Base-by-base conservation (phyloP, 2,113 vertebrate genomes). In the Ptilorrhoa leucosticta region DNA sequence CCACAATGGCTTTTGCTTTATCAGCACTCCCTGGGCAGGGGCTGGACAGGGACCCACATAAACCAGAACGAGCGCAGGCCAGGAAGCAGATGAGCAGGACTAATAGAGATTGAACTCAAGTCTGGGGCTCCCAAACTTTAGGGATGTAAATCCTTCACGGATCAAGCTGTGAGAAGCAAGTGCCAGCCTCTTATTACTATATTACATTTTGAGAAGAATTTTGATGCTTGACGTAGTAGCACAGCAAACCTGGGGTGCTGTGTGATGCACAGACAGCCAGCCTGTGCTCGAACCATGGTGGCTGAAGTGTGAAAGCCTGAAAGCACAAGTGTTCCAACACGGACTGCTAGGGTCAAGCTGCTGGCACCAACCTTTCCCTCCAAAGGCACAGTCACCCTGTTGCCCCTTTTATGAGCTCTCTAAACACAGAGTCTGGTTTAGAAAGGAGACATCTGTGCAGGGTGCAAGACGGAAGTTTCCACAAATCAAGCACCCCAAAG, bases 181-280 rank as follows among this genome's bases (percentile, higher is more conserved):
- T 28, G 22, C 27, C 31, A 51, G 44, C 18, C 10, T 35, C 54
- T n/a, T 35, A 13, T 26, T 33, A 48, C 69, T 13, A 17, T 12
- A 6, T 64, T 19, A 30, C 13, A 15, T 60, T 60, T 40, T 39
- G n/a, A 22, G 77, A 58, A 82, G 39, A 45, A 53, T 45, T 82
- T 75, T 58, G 60, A 39, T 28, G 51, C 23, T 35, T 0, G 2
- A 33, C 1, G 2, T 11, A 2, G 19, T 6, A 56, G 30, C 0
- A 0, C 31, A 80, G 66, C 19, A n/a, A 39, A 33, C 2, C 3
- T 3, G 3, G 33, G 27, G 33, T 65, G 37, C 15, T 28, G 31
- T 48, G 35, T 13, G 37, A 42, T 50, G 57, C 40, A 30, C 47
- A 35, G 5, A 3, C 31, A 78, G 64, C 44, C 31, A 78, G 64